Evolutionary conservation across 2,113 vertebrate species (phyloP).

Genomic region (Egretta garzetta): DNA sequence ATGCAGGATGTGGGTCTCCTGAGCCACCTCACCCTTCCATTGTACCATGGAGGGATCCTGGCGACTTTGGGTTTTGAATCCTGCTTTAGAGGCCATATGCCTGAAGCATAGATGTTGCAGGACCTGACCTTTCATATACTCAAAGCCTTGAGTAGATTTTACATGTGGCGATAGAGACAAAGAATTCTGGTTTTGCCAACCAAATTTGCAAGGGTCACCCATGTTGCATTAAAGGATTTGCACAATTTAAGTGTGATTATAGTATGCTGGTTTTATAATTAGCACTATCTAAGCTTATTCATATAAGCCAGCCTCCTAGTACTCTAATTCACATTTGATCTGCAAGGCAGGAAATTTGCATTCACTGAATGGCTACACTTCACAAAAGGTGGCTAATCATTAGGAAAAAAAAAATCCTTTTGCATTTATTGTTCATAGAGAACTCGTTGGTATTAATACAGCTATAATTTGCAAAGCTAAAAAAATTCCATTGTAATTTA

Average conservation of each 20-base stretch:
- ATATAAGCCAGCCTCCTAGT: constrained; percentile 37
- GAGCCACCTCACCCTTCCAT: not conserved
- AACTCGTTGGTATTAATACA: constrained; percentile 58
- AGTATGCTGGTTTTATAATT: constrained; percentile 66
- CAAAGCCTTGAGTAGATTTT: not conserved
- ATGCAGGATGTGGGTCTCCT: not conserved
- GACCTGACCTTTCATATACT: not conserved
- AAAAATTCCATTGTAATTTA: constrained; percentile 54
- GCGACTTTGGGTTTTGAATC: not conserved
- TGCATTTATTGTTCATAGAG: constrained; percentile 62
- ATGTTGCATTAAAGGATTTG: constrained; percentile 24
- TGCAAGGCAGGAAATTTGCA: constrained; percentile 68
- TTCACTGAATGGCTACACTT: constrained; percentile 46
- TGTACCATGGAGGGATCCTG: not conserved
- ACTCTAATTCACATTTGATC: constrained; percentile 58
- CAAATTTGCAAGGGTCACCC: not conserved
- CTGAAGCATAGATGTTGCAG: not conserved
- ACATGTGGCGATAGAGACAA: not conserved
- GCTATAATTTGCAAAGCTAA: constrained; percentile 63
- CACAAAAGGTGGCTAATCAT: constrained; percentile 63
- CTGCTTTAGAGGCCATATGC: not conserved
- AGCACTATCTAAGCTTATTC: constrained; percentile 53
- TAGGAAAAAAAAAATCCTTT: not conserved
- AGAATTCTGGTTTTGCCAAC: not conserved
- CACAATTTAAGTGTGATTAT: constrained; percentile 61